Evolutionary conservation across 2,797 vertebrate genomes (phyloP).

Genomic region (Eospalax fontanierii): DNA sequence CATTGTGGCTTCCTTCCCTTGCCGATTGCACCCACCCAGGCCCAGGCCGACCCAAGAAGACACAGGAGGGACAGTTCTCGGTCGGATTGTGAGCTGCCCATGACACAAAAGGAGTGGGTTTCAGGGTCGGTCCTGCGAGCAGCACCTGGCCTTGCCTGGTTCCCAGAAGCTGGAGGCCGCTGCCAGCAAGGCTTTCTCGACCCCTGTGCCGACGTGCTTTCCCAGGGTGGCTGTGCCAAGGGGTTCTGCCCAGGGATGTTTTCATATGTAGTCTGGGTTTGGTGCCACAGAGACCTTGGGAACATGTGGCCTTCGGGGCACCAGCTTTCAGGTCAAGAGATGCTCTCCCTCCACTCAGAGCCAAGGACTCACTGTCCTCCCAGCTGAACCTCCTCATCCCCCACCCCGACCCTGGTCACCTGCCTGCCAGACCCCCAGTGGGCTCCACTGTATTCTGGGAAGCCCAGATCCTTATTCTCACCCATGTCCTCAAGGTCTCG

Average conservation of each 20-base stretch:
- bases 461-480: too few relatives aligned
- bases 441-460: not conserved
- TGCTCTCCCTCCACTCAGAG: not conserved
- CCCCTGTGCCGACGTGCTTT: not conserved
- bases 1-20: not conserved
- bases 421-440: not conserved
- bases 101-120: not conserved
- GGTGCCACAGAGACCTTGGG: too few relatives aligned
- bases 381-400: not conserved
- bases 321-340: not conserved
- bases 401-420: not conserved
- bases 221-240: not conserved
- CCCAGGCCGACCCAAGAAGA: not conserved
- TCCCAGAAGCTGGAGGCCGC: not conserved
- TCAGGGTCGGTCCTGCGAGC: too few relatives aligned
- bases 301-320: not conserved
- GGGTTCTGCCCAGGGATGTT: not conserved
- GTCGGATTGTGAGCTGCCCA: not conserved
- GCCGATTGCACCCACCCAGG: not conserved
- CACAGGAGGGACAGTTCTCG: not conserved
- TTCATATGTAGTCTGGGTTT: not conserved
- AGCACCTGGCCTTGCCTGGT: not conserved
- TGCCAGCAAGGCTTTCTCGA: not conserved
- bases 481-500: not conserved
- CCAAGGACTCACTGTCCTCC: not conserved